Conservation (phyloP, 2,888 invertebrate species). For the Diarsia brunnea region DNA sequence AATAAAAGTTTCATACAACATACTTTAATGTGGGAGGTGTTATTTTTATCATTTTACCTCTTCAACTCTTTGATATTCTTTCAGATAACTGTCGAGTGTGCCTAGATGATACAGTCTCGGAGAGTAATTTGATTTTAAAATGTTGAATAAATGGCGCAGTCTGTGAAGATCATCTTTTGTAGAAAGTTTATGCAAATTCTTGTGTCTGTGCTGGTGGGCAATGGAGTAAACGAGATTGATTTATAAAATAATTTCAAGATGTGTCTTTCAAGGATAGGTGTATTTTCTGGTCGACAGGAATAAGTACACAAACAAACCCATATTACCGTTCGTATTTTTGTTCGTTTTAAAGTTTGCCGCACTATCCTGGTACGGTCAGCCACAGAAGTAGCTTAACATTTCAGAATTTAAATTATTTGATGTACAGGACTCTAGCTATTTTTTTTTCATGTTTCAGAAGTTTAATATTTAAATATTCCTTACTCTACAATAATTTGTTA, state of each 20-base stretch:
- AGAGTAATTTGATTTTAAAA: constrained; percentile 42
- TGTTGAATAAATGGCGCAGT: constrained; percentile 25
- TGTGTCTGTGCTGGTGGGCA: constrained; percentile 8
- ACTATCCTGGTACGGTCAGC: too few species aligned
- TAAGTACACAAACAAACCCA: too few species aligned
- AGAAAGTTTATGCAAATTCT: constrained; percentile 31
- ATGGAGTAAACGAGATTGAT: background rate
- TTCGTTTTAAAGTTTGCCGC: too few species aligned
- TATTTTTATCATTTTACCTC: constrained; percentile 55
- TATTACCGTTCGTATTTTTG: too few species aligned
- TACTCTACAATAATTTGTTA: too few species aligned
- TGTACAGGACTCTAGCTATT: too few species aligned
- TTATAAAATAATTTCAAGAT: background rate
- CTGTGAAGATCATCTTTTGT: constrained; percentile 28
- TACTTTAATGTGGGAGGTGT: constrained; percentile 42
- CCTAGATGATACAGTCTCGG: constrained; percentile 30
- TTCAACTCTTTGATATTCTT: constrained; percentile 47
- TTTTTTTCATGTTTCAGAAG: too few species aligned
- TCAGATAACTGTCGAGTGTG: constrained; percentile 50
- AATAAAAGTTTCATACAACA: constrained; percentile 51
- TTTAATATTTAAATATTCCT: too few species aligned
- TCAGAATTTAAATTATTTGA: too few species aligned
- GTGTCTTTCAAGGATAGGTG: background rate
- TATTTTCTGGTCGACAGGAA: too few species aligned
- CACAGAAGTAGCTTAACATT: too few species aligned